A percentile compares a stretch with the other conserved stretches of the same genome.
These are phyloP conservation scores for Cheilosia soror DNA, from an alignment of 2,888 invertebrate species.

Conservation along the genomic window DNA sequence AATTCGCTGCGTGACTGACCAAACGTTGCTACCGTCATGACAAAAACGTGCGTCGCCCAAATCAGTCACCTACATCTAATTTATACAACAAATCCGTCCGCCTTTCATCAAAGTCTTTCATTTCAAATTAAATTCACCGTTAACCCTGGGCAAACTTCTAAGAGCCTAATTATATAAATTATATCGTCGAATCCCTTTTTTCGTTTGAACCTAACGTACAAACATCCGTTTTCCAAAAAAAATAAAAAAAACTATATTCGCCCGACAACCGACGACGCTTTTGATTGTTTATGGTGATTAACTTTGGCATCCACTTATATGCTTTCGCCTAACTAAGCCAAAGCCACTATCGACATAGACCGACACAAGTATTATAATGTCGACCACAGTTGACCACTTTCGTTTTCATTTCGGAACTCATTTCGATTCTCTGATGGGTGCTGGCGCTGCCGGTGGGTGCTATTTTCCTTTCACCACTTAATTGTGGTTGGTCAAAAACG, in stretches of 20 bases:
- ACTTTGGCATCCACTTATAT: slow-evolving; percentile 29
- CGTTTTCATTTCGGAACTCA: slow-evolving; percentile 54
- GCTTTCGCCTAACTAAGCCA: slow-evolving; percentile 10
- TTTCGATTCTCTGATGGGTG: slow-evolving; percentile 23
- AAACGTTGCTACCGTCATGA: neutral
- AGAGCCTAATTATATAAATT: slow-evolving; percentile 49
- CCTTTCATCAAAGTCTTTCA: neutral
- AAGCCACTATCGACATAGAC: neutral
- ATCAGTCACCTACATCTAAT: neutral
- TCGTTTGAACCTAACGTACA: slow-evolving; percentile 4
- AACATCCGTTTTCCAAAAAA: slow-evolving; percentile 13
- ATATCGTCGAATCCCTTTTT: slow-evolving; percentile 33
- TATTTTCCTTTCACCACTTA: slow-evolving; percentile 71
- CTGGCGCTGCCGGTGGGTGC: slow-evolving; percentile 3
- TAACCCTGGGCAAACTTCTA: slow-evolving; percentile 21
- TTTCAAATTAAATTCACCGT: slow-evolving; percentile 32
- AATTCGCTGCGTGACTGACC: no score
- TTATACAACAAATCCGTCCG: slow-evolving; percentile 12
- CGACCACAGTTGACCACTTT: slow-evolving; percentile 53
- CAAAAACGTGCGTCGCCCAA: neutral
- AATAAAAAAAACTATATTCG: neutral
- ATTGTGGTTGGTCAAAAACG: slow-evolving; percentile 69
- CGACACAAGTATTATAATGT: neutral
- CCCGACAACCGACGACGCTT: no score
- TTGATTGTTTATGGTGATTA: slow-evolving; percentile 41